A percentile compares a stretch with the other conserved stretches of the same genome.
These are phyloP conservation scores for Thereva nobilitata DNA, from an alignment of 2,888 invertebrate genomes.

Conservation along the genomic window DNA sequence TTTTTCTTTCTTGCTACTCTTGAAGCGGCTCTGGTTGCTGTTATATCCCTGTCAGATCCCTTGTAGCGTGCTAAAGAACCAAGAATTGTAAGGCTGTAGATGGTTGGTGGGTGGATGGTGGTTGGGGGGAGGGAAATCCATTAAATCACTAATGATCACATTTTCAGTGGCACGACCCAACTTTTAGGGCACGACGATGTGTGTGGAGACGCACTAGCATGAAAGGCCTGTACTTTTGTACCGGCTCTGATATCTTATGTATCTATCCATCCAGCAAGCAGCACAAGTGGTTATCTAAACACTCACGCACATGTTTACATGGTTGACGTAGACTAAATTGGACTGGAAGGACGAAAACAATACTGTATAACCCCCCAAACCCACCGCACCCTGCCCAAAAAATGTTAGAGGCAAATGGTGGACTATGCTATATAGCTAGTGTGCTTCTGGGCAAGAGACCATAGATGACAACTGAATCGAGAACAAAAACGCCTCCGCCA, in stretches of 20 bases:
- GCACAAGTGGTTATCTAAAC: background rate
- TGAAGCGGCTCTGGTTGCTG: no score
- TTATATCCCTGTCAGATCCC: no score
- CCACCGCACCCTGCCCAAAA: no score
- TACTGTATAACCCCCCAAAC: no score
- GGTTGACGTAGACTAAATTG: background rate
- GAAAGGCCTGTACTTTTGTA: background rate
- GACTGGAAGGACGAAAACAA: background rate
- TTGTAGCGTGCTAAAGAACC: no score
- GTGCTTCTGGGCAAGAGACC: background rate
- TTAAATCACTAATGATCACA: conserved; percentile 12
- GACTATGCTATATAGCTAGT: no score
- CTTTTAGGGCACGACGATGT: background rate
- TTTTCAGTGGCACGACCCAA: conserved; percentile 1
- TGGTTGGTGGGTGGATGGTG: background rate
- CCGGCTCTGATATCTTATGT: background rate
- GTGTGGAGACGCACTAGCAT: background rate
- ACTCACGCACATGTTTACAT: conserved; percentile 5
- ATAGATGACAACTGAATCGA: conserved; percentile 4
- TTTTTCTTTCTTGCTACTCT: no score
- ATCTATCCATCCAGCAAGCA: background rate
- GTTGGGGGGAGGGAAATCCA: background rate
- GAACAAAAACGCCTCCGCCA: conserved; percentile 31
- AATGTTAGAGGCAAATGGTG: no score
- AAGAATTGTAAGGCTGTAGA: no score